Percentiles rank a stretch among this genome's conserved stretches.
These are phyloP conservation scores for Pachyramphus minor DNA, from an alignment of 2,113 vertebrate genomes.

Conservation along the genomic window DNA sequence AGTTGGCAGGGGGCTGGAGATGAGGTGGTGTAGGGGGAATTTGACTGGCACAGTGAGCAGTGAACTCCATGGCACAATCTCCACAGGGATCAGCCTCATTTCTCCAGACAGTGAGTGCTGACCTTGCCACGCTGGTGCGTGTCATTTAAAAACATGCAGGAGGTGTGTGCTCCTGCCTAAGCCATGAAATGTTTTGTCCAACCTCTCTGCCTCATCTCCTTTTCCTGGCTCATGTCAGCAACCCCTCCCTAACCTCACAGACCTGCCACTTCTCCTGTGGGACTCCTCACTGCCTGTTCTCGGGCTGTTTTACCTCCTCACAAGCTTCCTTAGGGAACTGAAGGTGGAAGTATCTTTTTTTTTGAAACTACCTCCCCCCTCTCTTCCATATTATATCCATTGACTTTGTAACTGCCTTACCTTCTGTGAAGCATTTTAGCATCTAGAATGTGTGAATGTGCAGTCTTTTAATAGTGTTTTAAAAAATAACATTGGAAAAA, in stretches of 20 bases:
- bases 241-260: not conserved
- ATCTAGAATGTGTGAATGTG: not conserved
- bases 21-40: rapidly evolving
- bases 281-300: not conserved
- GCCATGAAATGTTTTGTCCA: not conserved
- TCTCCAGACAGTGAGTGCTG: not conserved
- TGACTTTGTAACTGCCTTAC: not conserved
- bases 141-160: not conserved
- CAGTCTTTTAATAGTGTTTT: not conserved
- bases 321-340: not conserved
- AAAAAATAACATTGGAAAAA: not conserved
- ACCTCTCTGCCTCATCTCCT: not conserved
- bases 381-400: not conserved
- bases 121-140: not conserved
- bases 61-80: not conserved
- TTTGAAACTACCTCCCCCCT: not conserved
- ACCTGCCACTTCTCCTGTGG: not conserved
- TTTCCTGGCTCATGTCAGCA: not conserved
- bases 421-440: not conserved
- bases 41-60: rapidly evolving
- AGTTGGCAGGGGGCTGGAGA: not conserved
- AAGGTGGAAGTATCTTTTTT: not conserved
- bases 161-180: not conserved
- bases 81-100: not conserved
- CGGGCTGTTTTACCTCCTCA: not conserved